Base-by-base conservation (phyloP, 2,797 vertebrate species). In the Lophius americanus region DNA sequence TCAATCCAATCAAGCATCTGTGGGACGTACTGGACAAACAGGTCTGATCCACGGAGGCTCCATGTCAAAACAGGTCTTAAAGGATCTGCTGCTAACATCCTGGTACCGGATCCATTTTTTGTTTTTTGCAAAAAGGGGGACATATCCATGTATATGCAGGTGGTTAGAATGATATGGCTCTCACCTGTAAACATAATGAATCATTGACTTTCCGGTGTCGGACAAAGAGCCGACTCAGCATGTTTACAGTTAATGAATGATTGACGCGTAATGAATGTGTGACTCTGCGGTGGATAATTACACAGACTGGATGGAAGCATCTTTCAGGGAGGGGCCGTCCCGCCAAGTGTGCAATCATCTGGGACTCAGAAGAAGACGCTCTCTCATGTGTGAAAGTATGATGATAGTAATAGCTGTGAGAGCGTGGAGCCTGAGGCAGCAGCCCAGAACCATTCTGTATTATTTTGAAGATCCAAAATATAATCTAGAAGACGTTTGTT, bases 171-270 rank as follows among this genome's bases (percentile, higher is more conserved):
- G 35, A 32, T 12, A 36, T 47, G 6, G 9, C 10, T 38, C 6
- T 14, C 9, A 7, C 38, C 62, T 13, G 3, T 66, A 44, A 57
- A 42, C 33, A 4, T 47, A 23, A 67, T 60, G 49, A 82, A 86
- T 78, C 46, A 82, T 76, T 84, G 13, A 78, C 65, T 5, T 0
- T 38, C 42, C 5, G 4, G 23, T 3, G 37, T 4, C 10, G 54
- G 11, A 13, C 23, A 38, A 54, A 47, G 43, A 8, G 53, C 33
- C 58, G 43, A 42, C 51, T 42, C 7, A 23, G 3, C 11, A 51
- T 60, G 7, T 66, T 57, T 33, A 37, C 23, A 49, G 64, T 74
- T 79, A 83, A 79, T 75, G 36, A 72, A 64, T 81, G 39, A 76
- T 65, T 64, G 6, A 75, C 32, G 12, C 10, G 13, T 6, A 7